Conservation (phyloP, 2,797 vertebrate species). For the Rhinella marina region DNA sequence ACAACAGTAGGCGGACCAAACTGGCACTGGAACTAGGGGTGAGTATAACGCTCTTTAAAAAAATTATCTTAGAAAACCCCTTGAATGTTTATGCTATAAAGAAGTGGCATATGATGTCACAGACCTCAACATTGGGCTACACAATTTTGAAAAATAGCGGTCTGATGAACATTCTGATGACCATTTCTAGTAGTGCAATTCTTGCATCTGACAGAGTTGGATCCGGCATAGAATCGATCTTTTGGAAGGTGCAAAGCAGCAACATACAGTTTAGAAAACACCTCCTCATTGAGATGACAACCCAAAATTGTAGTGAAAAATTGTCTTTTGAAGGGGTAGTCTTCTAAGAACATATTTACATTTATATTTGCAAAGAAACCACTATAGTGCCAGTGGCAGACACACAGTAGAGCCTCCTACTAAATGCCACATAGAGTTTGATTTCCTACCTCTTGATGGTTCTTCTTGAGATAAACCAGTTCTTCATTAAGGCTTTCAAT, state of each 20-base stretch:
- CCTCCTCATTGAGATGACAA: neutral
- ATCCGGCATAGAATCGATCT: neutral
- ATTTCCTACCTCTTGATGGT: constrained; percentile 46
- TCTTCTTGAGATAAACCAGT: constrained; percentile 52
- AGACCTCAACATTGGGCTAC: neutral
- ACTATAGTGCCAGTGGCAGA: neutral
- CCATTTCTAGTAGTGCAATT: neutral
- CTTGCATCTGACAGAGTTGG: neutral
- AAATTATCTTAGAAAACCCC: too few relatives aligned
- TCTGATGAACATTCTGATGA: neutral
- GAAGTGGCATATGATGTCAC: neutral
- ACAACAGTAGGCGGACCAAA: too few relatives aligned
- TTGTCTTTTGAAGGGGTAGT: neutral
- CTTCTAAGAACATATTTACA: neutral
- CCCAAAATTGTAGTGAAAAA: neutral
- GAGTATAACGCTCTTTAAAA: too few relatives aligned
- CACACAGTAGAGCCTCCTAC: neutral
- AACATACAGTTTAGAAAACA: neutral
- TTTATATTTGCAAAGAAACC: neutral
- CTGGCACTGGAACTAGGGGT: too few relatives aligned
- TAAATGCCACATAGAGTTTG: neutral
- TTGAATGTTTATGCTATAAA: too few relatives aligned
- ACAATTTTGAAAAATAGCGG: neutral
- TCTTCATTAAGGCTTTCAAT: constrained; percentile 48
- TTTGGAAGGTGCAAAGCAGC: too few relatives aligned